Conservation (phyloP, 2,113 vertebrate species). For the Carollia perspicillata region DNA sequence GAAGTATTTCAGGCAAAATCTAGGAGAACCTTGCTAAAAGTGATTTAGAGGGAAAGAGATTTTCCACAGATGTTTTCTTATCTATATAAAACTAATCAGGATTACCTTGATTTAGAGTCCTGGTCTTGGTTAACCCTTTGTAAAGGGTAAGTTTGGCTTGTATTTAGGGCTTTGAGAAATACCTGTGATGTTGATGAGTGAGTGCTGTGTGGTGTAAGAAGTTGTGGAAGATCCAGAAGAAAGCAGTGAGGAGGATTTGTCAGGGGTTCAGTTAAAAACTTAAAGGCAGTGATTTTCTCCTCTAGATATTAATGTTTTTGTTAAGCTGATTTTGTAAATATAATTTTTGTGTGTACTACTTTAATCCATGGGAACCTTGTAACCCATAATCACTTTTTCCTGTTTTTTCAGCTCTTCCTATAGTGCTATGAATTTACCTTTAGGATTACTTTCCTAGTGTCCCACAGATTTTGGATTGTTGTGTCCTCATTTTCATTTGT, state of each 20-base stretch:
- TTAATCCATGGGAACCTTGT: not conserved
- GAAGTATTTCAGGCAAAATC: not conserved
- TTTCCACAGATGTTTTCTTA: not conserved
- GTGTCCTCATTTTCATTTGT: too few species aligned
- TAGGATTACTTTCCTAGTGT: too few species aligned
- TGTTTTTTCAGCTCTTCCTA: too few species aligned
- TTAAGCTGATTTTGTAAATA: not conserved
- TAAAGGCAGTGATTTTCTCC: not conserved
- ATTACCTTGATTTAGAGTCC: not conserved
- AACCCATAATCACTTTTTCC: not conserved
- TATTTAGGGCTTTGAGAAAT: not conserved
- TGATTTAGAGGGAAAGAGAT: conserved; percentile 13
- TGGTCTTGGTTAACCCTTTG: not conserved
- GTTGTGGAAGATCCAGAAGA: conserved; percentile 1
- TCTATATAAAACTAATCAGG: not conserved
- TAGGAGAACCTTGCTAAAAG: not conserved
- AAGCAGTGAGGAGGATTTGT: not conserved
- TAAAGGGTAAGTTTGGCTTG: not conserved
- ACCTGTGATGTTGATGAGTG: not conserved
- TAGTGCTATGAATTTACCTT: too few species aligned
- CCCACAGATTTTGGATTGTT: too few species aligned
- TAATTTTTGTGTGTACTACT: not conserved
- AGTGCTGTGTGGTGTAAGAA: not conserved
- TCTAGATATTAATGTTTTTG: not conserved
- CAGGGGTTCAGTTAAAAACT: not conserved